Conservation (phyloP, 2,888 invertebrate genomes). For the Luperina nickerlii region DNA sequence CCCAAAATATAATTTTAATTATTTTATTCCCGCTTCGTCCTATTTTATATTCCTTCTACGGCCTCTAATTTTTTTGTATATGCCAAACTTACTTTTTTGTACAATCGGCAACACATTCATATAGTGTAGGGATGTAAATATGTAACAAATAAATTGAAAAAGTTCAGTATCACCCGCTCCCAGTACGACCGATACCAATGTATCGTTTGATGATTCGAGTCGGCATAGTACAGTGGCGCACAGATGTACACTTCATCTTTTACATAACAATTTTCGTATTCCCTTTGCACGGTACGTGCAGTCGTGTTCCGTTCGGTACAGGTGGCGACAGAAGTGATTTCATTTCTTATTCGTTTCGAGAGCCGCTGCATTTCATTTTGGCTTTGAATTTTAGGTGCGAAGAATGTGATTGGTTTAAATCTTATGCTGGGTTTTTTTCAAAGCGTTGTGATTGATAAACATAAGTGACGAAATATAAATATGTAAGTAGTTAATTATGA, state of each 20-base stretch:
- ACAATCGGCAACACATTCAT: not conserved
- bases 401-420: conserved; percentile 18
- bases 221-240: conserved; percentile 52
- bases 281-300: conserved; percentile 58
- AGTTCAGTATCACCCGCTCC: conserved; percentile 11
- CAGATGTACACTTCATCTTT: conserved; percentile 64
- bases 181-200: conserved; percentile 13
- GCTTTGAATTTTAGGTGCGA: conserved; percentile 5
- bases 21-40: too few relatives aligned
- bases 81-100: too few relatives aligned
- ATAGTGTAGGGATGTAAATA: not conserved
- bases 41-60: too few relatives aligned
- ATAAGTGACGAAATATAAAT: not conserved
- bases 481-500: too few relatives aligned
- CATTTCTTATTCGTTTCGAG: conserved; percentile 37
- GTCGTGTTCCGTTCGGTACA: conserved; percentile 48
- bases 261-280: conserved; percentile 64
- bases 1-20: too few relatives aligned
- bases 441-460: not conserved
- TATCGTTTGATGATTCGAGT: conserved; percentile 47
- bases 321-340: conserved; percentile 50
- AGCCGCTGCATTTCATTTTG: conserved; percentile 29
- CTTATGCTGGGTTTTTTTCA: not conserved
- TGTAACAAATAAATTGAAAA: not conserved
- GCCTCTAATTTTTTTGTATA: too few relatives aligned